phyloP scores from a whole-genome alignment of 2,797 vertebrate species.

The Sphenopsis melanotis region DNA sequence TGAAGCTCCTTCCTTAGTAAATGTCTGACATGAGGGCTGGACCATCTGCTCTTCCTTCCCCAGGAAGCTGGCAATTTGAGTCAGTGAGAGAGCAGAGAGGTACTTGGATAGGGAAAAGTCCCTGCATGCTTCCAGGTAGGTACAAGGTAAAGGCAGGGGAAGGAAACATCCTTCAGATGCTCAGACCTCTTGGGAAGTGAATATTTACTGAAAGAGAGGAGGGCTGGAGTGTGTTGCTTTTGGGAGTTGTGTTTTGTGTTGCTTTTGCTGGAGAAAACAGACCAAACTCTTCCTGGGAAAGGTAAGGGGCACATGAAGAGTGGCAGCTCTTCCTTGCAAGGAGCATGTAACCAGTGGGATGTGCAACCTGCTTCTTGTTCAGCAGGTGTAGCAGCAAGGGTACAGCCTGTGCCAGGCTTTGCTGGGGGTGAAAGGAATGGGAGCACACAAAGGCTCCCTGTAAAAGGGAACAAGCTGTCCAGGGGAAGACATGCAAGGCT shows the following conservation, averaged over 20 bases:
- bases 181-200: neutral
- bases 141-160: neutral
- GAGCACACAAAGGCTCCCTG: neutral
- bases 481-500: neutral
- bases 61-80: slow-evolving; percentile 5
- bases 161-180: neutral
- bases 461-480: neutral
- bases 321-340: neutral
- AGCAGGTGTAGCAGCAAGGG: neutral
- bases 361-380: neutral
- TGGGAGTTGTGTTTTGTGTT: too few species aligned
- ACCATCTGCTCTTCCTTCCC: slow-evolving; percentile 2
- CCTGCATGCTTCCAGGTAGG: neutral
- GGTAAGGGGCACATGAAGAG: neutral
- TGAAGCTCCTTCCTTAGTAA: neutral
- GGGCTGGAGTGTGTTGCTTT: neutral
- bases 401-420: neutral
- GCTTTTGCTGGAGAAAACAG: neutral
- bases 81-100: neutral
- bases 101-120: neutral
- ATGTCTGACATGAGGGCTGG: neutral
- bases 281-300: neutral
- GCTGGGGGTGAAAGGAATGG: neutral
- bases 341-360: fast-evolving
- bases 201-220: neutral